Base-by-base conservation (phyloP, 2,113 vertebrate species). In the Podilymbus podiceps region DNA sequence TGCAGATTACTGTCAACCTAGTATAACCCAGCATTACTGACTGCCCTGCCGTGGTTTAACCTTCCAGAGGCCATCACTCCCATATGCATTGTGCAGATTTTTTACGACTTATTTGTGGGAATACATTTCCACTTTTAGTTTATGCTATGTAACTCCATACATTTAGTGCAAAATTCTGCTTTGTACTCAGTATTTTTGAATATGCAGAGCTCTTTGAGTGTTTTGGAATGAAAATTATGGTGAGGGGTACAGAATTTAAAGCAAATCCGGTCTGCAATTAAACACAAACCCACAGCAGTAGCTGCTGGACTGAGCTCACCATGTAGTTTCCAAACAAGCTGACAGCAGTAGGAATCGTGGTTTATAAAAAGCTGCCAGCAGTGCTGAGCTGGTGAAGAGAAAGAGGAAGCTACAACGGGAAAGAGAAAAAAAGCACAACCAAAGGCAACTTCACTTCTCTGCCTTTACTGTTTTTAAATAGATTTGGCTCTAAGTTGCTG, bases 321-420 rank as follows among this genome's bases (percentile, higher is more conserved):
- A 85, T 85, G 56, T 80, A 80, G 92, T 90, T 97, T 96, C 96
- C 96, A 95, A 97, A 96, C 85, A 96, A 97, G 97, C 97, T 97
- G 97, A 97, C 96, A 94, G 77, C 95, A 97, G 97, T 96, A 97
- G 96, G 97, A 97, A 97, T 97, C 60, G 46, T 95, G 93, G 96
- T 97, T 97, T 97, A 97, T 97, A 97, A 97, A 97, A 97, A 97
- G 97, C 94, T 96, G 88, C 97, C 71, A 96, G 89, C 97, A 96
- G 63, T 97, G 97, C 97, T 97, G 97, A 97, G 97, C 96, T 97
- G 96, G 96, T 97, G 97, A 97, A 97, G 96, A 97, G 96, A 97
- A 97, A 97, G 96, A 97, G 97, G 97, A 97, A 97, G 94, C 93
- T 93, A 30, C 95, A 96, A 79, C 85, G 88, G 85, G 90, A 97